Base-by-base conservation (phyloP, 2,888 invertebrate species). In the Epinotia brunnichana region DNA sequence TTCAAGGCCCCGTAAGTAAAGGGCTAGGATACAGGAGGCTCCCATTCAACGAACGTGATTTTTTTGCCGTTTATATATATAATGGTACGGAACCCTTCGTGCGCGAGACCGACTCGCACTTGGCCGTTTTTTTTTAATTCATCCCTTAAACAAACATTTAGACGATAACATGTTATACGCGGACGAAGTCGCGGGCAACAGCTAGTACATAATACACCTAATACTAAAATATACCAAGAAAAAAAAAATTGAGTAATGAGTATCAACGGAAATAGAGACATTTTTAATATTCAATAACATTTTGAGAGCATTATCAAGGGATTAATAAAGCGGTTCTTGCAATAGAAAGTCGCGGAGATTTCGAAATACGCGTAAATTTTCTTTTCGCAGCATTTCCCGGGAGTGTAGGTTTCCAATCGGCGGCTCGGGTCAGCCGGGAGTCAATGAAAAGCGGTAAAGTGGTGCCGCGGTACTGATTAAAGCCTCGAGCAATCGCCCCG, bases 391-490 rank as follows among this genome's bases (percentile, higher is more conserved):
- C 83, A 85, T 87, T 88, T 90, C 87, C 88, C 86, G 81, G 77
- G 87, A 87, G 88, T 88, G 85, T 86, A 85, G 87, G 88, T 90
- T 91, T 90, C 91, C 92, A 91, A 92, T 92, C 90, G 90, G 84
- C 85, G 83, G 83, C 80, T 85, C 86, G 81, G 92, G 92, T 91
- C 91, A 91, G 90, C 81, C 82, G 88, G 84, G 89, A 91, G 91
- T 90, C 91, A 90, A 92, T 92, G 91, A 90, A 92, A 90, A 90
- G 89, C 89, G 90, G 91, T 91, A 91, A 91, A 92, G 89, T 90
- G 91, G 89, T 90, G 87, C 89, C 87, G 87, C 82, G 85, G 89
- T 85, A 90, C 91, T 93, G 92, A 93, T 93, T 93, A 93, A 93
- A 92, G 91, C 92, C 92, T 89, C 89, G 83, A 92, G 92, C 92